phyloP scores from a whole-genome alignment of 2,888 invertebrate species.

The Patella pellucida region DNA sequence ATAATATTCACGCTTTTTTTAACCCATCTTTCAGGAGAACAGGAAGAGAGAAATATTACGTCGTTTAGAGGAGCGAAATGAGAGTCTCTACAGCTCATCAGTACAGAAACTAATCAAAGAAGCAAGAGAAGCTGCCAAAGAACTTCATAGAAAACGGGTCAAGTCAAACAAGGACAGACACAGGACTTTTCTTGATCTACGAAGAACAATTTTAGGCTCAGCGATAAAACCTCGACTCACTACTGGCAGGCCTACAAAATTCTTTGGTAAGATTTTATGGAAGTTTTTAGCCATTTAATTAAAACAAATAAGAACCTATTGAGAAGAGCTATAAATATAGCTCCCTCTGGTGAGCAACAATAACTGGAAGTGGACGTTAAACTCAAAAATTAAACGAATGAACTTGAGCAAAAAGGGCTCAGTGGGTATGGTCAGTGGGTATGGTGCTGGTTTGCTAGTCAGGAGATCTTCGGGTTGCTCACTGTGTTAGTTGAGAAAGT shows the following conservation, averaged over 20 bases:
- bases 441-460: too few relatives aligned
- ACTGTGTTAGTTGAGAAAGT: too few relatives aligned
- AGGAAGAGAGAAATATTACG: neutral
- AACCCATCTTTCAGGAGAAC: neutral
- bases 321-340: too few relatives aligned
- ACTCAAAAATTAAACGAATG: too few relatives aligned
- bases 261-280: slow-evolving; percentile 25
- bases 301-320: too few relatives aligned
- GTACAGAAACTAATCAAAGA: neutral
- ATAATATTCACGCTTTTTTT: too few relatives aligned
- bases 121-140: neutral
- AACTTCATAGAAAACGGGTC: neutral
- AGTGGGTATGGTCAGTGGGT: too few relatives aligned
- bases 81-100: neutral
- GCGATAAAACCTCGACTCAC: slow-evolving; percentile 15
- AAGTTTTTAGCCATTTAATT: too few relatives aligned
- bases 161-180: neutral
- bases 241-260: slow-evolving; percentile 28
- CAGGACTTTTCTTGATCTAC: neutral
- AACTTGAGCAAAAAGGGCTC: too few relatives aligned
- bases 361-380: too few relatives aligned
- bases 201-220: neutral
- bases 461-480: too few relatives aligned
- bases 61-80: neutral
- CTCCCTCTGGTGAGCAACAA: too few relatives aligned